phyloP scores from a whole-genome alignment of 2,797 vertebrate species.

The Tinamus major region DNA sequence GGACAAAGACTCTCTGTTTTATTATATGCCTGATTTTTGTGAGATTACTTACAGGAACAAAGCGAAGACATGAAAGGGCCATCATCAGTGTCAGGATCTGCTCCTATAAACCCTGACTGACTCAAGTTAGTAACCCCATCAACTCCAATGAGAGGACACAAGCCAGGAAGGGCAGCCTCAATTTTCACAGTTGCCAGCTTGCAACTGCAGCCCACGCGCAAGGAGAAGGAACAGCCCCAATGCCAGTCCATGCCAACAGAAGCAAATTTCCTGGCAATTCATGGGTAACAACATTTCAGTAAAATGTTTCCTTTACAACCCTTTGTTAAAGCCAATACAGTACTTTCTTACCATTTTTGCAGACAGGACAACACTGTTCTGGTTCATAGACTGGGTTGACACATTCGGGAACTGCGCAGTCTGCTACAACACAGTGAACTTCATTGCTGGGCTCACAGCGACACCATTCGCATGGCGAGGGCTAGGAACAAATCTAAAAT shows the following conservation, averaged over 20 bases:
- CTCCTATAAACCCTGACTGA: background rate
- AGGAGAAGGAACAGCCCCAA: background rate
- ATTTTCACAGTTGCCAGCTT: background rate
- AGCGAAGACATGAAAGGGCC: background rate
- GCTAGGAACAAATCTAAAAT: constrained; percentile 89
- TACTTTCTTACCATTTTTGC: constrained; percentile 96
- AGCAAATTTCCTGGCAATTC: background rate
- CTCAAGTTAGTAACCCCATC: background rate
- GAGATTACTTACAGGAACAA: background rate
- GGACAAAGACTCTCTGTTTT: background rate
- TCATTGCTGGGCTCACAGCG: constrained; percentile 99
- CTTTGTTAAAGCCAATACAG: constrained; percentile 74
- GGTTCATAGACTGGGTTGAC: constrained; percentile 99
- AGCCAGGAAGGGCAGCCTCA: background rate
- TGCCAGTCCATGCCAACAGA: fast-evolving
- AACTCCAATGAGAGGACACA: background rate
- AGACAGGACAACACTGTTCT: constrained; percentile 99
- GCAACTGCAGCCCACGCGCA: background rate
- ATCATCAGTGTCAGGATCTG: background rate
- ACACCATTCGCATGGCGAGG: constrained; percentile 99
- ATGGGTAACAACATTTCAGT: background rate
- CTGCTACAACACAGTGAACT: constrained; percentile 99
- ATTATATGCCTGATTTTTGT: background rate
- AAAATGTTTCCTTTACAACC: constrained; percentile 44
- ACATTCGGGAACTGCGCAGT: constrained; percentile 98